These are phyloP conservation scores for Bostrychus sinensis DNA, from an alignment of 2,113 vertebrate genomes.

Conservation along the genomic window DNA sequence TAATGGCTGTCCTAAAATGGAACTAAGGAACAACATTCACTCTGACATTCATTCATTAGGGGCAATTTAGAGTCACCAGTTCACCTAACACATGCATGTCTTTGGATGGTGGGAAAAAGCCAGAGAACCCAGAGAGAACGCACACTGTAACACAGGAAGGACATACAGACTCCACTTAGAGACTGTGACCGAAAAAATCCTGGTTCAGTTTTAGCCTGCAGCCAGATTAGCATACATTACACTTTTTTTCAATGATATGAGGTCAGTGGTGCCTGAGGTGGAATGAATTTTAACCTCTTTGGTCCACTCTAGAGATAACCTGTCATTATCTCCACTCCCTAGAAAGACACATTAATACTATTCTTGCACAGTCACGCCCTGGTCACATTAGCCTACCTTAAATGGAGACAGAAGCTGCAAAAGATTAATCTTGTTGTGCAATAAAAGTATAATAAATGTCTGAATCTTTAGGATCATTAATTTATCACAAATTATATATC, in stretches of 20 bases:
- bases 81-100: too few species aligned
- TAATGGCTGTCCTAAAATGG: too few species aligned
- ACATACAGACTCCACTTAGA: background rate
- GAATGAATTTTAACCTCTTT: slow-evolving; percentile 42
- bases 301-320: slow-evolving; percentile 24
- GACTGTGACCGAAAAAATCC: background rate
- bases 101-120: too few species aligned
- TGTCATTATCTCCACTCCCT: slow-evolving; percentile 19
- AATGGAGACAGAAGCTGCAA: background rate
- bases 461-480: too few species aligned
- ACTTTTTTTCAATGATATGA: background rate
- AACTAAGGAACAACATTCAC: too few species aligned
- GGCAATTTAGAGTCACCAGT: too few species aligned
- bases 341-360: slow-evolving; percentile 9
- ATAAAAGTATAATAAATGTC: too few species aligned
- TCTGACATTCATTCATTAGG: too few species aligned
- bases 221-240: background rate
- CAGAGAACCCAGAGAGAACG: too few species aligned
- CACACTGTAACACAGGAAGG: too few species aligned
- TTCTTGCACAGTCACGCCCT: slow-evolving; percentile 7
- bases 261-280: slow-evolving; percentile 22
- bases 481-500: too few species aligned
- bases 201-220: background rate
- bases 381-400: background rate
- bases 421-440: too few species aligned